Evolutionary conservation across 2,113 vertebrate genomes (phyloP), one percentile per base, ranked within the genome.

Genomic region (Cynocephalus volans): DNA sequence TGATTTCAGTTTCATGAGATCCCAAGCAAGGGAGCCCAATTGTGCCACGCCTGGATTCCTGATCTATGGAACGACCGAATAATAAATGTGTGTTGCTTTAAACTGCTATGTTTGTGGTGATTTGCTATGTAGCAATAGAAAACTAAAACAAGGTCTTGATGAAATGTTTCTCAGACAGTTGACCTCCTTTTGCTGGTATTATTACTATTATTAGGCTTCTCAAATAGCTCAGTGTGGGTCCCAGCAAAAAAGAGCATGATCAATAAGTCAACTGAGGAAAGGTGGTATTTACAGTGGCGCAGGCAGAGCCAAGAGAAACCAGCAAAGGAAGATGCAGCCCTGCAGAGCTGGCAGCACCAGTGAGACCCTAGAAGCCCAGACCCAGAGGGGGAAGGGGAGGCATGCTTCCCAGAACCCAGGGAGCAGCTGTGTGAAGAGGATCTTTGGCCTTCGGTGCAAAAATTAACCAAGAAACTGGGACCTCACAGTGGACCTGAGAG

Each of bases 71-170:
- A 54, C 56, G 4, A 1, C 11, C 12, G 23, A 7, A 3, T 50
- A 15, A 73, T 19, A 28, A 26, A 28, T 31, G 36, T 6, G 8
- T 8, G 26, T 17, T 33, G 9, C 28, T 26, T 54, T 31, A 84
- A 33, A 83, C 41, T 31, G 3, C 8, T 0, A 31, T 33, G 26
- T 45, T 41, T 54, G 41, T 26, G 28, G 3, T 26, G 24, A 28
- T 52, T 9, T 19, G 17, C 52, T 73, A 21, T 18, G 67, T 0
- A 0, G 17, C 31, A 31, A 10, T 21, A 9, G 24, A 82, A 75
- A 81, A 58, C 1, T 15, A 28, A 80, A 80, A 23, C 14, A 91
- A 70, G 21, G 13, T n/a, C 14, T 45, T 10, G 15, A 54, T 45
- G 60, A 64, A 70, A 23, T 18, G 18, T 10, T 72, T n/a, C 58